These are phyloP conservation scores for Epinephelus fuscoguttatus DNA, from an alignment of 2,113 vertebrate species.

Conservation along the genomic window DNA sequence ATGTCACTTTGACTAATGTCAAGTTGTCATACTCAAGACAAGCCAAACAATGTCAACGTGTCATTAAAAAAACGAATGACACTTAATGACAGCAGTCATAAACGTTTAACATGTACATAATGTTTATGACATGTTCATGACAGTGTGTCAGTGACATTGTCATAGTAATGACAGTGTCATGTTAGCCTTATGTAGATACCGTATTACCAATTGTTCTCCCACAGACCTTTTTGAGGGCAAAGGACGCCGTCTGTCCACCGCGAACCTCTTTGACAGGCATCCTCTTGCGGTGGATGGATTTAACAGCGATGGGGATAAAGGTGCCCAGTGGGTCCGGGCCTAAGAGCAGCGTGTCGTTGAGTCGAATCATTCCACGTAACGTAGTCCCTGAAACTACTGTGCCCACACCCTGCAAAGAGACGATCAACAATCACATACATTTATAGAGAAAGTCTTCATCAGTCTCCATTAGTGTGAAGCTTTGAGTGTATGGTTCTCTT, in stretches of 20 bases:
- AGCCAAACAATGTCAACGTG: no score
- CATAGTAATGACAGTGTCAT: no score
- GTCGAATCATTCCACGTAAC: conserved; percentile 92
- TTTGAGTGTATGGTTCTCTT: not conserved
- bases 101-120: no score
- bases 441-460: not conserved
- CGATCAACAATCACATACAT: not conserved
- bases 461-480: not conserved
- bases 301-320: conserved; percentile 93
- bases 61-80: no score
- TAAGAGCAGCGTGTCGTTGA: conserved; percentile 93
- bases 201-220: not conserved
- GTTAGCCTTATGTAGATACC: no score
- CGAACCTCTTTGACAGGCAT: conserved; percentile 96
- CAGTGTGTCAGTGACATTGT: no score
- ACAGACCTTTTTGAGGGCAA: conserved; percentile 93
- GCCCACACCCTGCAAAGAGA: conserved; percentile 89
- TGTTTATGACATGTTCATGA: no score
- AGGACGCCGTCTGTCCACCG: conserved; percentile 95
- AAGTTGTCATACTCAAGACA: no score
- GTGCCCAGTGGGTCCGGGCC: conserved; percentile 93
- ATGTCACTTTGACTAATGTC: no score
- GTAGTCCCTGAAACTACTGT: conserved; percentile 97
- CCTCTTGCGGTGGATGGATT: conserved; percentile 96
- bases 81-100: no score